These are phyloP conservation scores for Capitella teleta DNA, from an alignment of 1,140 invertebrate genomes.

Conservation along the genomic window DNA sequence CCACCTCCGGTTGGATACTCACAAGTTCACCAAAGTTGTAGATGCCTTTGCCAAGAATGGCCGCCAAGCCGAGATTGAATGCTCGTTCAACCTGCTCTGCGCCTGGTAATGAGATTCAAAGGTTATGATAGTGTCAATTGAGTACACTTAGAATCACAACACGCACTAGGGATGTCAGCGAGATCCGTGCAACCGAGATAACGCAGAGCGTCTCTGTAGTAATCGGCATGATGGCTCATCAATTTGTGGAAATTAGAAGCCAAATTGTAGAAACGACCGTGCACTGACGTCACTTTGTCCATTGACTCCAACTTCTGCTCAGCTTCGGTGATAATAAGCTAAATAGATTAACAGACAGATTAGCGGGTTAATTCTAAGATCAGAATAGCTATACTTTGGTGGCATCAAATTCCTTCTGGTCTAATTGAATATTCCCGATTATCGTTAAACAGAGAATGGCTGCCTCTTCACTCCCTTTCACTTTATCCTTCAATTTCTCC, in stretches of 20 bases:
- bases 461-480: conserved; percentile 1
- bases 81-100: conserved; percentile 70
- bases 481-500: conserved; percentile 74
- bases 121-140: background rate
- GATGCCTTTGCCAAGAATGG: conserved; percentile 84
- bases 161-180: conserved; percentile 46
- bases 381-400: background rate
- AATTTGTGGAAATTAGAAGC: conserved; percentile 81
- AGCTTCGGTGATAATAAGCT: conserved; percentile 80
- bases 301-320: conserved; percentile 74
- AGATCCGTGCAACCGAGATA: conserved; percentile 87
- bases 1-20: conserved; percentile 19
- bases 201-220: conserved; percentile 87
- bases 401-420: background rate
- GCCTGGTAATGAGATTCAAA: conserved; percentile 33
- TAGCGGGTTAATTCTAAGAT: background rate
- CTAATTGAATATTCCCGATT: background rate
- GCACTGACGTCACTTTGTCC: conserved; percentile 83
- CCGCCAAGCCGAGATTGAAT: conserved; percentile 83
- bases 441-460: background rate
- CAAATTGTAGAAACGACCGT: conserved; percentile 87
- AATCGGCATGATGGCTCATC: conserved; percentile 77
- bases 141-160: background rate
- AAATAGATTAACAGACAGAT: background rate
- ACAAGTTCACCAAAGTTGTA: conserved; percentile 96